Conservation (phyloP, 2,113 vertebrate species). For the Diadophis punctatus region DNA sequence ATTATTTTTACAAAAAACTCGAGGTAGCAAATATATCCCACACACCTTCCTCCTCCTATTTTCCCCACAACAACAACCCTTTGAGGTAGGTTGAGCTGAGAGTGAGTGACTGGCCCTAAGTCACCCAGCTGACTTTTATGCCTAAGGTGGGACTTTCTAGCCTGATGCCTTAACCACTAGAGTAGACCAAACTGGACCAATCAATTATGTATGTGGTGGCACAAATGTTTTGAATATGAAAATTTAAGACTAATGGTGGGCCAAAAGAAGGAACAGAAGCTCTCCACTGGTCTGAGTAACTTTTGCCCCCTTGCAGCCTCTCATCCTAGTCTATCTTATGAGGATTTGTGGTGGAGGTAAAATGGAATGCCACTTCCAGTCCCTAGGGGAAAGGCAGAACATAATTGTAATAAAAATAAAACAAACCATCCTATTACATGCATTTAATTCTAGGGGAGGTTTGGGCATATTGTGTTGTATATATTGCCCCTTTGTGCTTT, state of each 20-base stretch:
- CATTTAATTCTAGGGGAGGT: neutral
- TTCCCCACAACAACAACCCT: neutral
- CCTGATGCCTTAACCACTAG: neutral
- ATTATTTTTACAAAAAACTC: neutral
- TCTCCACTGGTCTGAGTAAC: neutral
- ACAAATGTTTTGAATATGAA: neutral
- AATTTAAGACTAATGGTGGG: neutral
- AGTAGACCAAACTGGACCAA: neutral
- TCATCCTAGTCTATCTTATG: neutral
- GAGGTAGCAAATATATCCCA: neutral
- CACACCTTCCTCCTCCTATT: neutral
- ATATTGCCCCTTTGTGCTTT: neutral
- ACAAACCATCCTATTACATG: neutral
- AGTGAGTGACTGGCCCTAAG: neutral
- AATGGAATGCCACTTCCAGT: neutral
- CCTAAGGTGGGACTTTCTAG: neutral
- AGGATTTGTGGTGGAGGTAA: neutral
- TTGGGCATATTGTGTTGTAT: neutral
- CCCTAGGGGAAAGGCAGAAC: neutral
- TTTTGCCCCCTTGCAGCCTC: neutral
- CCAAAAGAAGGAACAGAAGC: neutral
- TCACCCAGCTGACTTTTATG: neutral
- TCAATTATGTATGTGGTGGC: neutral
- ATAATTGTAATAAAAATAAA: neutral
- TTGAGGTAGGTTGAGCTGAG: neutral